A percentile compares a stretch with the other conserved stretches of the same genome.
Conservation (phyloP, 2,113 vertebrate species). For the Ceyx margarethae region DNA sequence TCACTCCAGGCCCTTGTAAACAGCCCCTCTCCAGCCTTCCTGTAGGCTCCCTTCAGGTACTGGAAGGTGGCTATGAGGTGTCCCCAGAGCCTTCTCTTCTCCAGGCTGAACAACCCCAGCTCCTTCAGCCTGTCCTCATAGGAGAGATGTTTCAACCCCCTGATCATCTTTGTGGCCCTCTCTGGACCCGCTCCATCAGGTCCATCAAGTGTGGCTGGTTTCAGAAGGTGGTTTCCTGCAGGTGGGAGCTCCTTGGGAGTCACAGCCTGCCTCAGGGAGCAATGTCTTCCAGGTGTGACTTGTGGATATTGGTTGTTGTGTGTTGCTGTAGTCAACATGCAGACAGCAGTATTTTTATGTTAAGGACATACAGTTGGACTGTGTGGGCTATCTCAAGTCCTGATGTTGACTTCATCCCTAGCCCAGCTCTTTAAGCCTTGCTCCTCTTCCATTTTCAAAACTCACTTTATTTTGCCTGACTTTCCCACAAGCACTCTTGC, state of each 20-base stretch:
- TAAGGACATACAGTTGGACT: background rate
- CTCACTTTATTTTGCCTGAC: background rate
- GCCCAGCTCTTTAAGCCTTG: background rate
- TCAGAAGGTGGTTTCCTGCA: background rate
- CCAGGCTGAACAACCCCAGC: no score
- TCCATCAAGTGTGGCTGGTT: background rate
- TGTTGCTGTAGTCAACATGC: background rate
- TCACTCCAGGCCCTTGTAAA: no score
- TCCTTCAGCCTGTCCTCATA: no score
- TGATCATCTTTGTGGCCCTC: no score
- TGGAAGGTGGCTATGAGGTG: no score
- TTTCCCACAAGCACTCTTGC: background rate
- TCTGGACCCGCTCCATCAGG: no score
- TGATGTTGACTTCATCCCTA: background rate
- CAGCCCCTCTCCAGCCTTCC: no score
- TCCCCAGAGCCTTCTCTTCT: no score
- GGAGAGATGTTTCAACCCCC: no score
- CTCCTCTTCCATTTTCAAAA: background rate
- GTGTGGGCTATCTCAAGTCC: background rate
- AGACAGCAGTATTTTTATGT: background rate
- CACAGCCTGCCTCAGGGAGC: background rate
- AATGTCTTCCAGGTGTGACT: background rate
- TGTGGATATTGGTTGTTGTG: background rate
- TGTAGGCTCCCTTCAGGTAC: no score
- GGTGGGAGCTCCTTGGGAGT: background rate